A percentile compares a stretch with the other conserved stretches of the same genome.
Evolutionary conservation across 2,888 invertebrate genomes (phyloP).

Genomic region (Netelia fuscicornis): DNA sequence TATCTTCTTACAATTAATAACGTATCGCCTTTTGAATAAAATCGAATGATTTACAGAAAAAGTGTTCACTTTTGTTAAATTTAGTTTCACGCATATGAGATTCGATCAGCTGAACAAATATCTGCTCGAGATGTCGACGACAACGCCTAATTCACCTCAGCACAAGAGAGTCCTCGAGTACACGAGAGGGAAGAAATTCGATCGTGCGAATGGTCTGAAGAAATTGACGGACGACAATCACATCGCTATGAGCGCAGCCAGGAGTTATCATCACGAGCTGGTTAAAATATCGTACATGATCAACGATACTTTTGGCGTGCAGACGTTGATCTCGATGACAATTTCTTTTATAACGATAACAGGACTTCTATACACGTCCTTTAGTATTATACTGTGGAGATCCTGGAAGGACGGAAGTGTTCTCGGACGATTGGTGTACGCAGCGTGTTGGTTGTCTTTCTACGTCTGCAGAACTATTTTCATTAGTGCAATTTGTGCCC

Average conservation of each 20-base stretch:
- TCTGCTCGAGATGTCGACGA: constrained; percentile 69
- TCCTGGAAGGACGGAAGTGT: fast-evolving
- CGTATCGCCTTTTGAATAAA: no score
- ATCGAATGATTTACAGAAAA: no score
- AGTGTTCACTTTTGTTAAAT: background rate
- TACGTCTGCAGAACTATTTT: constrained; percentile 60
- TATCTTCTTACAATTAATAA: no score
- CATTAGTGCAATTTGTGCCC: constrained; percentile 68
- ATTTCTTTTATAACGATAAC: constrained; percentile 68
- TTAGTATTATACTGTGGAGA: constrained; percentile 61
- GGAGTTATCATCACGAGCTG: constrained; percentile 73
- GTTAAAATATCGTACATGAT: constrained; percentile 65
- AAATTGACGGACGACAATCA: constrained; percentile 53
- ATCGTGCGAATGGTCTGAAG: constrained; percentile 8
- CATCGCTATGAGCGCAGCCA: constrained; percentile 68
- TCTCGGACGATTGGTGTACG: constrained; percentile 30
- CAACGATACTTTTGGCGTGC: constrained; percentile 73
- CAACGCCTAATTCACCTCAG: constrained; percentile 69
- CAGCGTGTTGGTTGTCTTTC: constrained; percentile 60
- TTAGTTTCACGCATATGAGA: constrained; percentile 45
- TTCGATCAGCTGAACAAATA: constrained; percentile 68
- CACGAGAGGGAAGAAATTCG: constrained; percentile 26
- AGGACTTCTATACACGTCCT: constrained; percentile 69
- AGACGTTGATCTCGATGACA: constrained; percentile 71
- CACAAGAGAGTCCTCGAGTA: constrained; percentile 69